Percentiles rank a stretch among this genome's conserved stretches.
These are phyloP conservation scores for Dendrolimus punctatus DNA, from an alignment of 1,140 invertebrate species.

Conservation along the genomic window DNA sequence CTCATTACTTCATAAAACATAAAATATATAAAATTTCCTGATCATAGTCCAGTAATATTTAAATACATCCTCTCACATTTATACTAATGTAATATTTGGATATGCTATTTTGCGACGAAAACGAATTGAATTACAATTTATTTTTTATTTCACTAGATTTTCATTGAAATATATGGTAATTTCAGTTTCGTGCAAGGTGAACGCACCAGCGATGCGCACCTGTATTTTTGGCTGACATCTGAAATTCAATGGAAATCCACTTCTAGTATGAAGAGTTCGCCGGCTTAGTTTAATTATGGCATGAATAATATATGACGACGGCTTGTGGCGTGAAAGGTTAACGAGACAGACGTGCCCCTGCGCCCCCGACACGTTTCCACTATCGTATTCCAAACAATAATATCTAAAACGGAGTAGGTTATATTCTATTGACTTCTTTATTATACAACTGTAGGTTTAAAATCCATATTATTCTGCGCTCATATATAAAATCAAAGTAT, in stretches of 20 bases:
- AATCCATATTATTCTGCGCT: too few species aligned
- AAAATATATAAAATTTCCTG: too few species aligned
- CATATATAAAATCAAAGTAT: too few species aligned
- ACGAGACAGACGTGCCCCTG: constrained; percentile 33
- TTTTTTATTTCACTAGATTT: constrained; percentile 4
- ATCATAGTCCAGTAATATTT: too few species aligned
- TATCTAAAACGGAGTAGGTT: too few species aligned
- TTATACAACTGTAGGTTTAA: too few species aligned
- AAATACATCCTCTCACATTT: too few species aligned
- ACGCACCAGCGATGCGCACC: constrained; percentile 11
- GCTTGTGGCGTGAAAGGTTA: constrained; percentile 56
- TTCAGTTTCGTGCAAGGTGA: constrained; percentile 13
- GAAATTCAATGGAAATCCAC: constrained; percentile 6
- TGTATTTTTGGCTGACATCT: constrained; percentile 10
- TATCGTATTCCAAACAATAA: too few species aligned
- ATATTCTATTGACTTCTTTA: too few species aligned
- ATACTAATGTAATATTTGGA: too few species aligned
- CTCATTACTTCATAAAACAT: too few species aligned
- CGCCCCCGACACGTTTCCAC: not conserved
- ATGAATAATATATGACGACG: constrained; percentile 42
- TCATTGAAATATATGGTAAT: constrained; percentile 20
- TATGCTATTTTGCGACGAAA: too few species aligned
- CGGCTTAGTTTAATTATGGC: constrained; percentile 17
- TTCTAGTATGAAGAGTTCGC: constrained; percentile 17
- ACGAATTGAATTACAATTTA: not conserved